These are phyloP conservation scores for Hyphantria cunea DNA, from an alignment of 1,140 invertebrate genomes.

Conservation along the genomic window DNA sequence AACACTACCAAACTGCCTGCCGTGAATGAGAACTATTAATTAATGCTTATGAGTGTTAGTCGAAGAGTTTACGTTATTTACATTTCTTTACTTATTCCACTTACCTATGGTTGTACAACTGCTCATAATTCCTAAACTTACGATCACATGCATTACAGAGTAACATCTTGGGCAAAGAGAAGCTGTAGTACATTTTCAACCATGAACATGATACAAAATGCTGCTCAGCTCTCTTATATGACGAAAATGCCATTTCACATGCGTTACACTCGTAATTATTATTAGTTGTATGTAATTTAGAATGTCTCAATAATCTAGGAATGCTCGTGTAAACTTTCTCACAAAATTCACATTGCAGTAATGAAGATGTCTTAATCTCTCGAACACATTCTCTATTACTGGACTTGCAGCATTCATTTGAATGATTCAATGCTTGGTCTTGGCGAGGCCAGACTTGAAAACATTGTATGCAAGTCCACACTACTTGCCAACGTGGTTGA, in stretches of 20 bases:
- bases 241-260: conserved; percentile 62
- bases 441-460: conserved; percentile 74
- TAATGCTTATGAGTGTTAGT: too few species aligned
- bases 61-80: too few species aligned
- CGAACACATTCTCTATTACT: conserved; percentile 50
- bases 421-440: conserved; percentile 60
- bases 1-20: too few species aligned
- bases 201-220: conserved; percentile 71
- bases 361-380: conserved; percentile 65
- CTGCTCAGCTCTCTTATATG: conserved; percentile 64
- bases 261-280: conserved; percentile 73
- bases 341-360: conserved; percentile 75
- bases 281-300: conserved; percentile 56
- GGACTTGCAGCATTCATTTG: conserved; percentile 51
- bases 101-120: conserved; percentile 75
- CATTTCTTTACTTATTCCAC: not conserved
- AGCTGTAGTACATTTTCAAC: conserved; percentile 63
- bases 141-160: conserved; percentile 74
- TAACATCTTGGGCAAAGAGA: conserved; percentile 68
- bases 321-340: conserved; percentile 76
- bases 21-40: too few species aligned
- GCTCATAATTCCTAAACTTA: conserved; percentile 75
- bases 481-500: conserved; percentile 68
- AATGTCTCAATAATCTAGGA: conserved; percentile 66
- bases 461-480: conserved; percentile 75